Evolutionary conservation across 2,113 vertebrate genomes (phyloP).

Genomic region (Erythrolamprus reginae): DNA sequence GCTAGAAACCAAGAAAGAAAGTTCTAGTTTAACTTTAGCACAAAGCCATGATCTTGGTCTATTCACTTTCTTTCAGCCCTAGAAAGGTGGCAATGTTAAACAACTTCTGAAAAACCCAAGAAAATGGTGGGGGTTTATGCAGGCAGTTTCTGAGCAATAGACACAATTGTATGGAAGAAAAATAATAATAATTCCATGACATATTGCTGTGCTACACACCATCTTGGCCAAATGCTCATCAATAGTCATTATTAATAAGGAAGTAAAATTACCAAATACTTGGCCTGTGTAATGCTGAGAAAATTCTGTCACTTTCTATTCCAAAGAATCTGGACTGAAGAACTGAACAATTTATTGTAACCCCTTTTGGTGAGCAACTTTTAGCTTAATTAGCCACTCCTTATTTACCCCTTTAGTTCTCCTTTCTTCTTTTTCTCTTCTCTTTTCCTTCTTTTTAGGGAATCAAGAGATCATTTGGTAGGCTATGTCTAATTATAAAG

Average conservation of each 20-base stretch:
- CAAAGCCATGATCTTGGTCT: not conserved
- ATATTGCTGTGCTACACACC: not conserved
- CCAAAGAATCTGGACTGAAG: no score
- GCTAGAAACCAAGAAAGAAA: not conserved
- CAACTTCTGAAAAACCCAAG: not conserved
- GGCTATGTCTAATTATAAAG: not conserved
- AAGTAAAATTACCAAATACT: not conserved
- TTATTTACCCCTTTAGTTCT: not conserved
- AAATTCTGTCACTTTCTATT: not conserved
- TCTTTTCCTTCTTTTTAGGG: not conserved
- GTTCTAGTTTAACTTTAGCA: not conserved
- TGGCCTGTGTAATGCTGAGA: not conserved
- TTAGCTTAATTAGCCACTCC: not conserved
- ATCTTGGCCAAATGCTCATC: not conserved
- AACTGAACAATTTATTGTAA: no score
- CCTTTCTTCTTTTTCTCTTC: no score
- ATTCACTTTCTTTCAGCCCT: not conserved
- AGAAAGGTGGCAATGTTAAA: not conserved
- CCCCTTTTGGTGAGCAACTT: not conserved
- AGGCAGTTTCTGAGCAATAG: not conserved
- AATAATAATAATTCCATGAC: not conserved
- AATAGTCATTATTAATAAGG: not conserved
- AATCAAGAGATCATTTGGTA: not conserved
- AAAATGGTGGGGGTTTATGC: not conserved
- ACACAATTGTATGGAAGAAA: not conserved